phyloP scores from a whole-genome alignment of 2,888 invertebrate genomes.

The Pimpla rufipes region DNA sequence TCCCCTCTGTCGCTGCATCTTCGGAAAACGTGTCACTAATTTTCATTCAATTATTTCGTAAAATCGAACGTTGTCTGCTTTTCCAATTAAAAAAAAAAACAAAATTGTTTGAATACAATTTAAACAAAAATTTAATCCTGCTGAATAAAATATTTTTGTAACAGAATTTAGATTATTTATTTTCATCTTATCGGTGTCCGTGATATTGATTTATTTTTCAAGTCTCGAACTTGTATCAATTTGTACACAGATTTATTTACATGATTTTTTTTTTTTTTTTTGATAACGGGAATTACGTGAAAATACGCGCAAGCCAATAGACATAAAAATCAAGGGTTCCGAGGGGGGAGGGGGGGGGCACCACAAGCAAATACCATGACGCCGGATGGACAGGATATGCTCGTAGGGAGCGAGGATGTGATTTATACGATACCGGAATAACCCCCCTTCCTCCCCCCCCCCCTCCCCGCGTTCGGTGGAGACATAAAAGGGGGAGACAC shows the following conservation, averaged over 20 bases:
- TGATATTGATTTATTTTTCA: too few species aligned
- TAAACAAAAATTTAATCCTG: too few species aligned
- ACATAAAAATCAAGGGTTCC: not conserved
- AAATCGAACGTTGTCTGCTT: too few species aligned
- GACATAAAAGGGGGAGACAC: constrained; percentile 72
- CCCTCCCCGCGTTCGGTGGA: constrained; percentile 70
- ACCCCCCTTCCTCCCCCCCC: not conserved
- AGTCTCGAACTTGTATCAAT: not conserved
- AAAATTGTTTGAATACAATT: too few species aligned
- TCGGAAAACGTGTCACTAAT: too few species aligned
- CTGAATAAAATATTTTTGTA: too few species aligned
- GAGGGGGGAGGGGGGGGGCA: not conserved
- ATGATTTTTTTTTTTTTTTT: not conserved
- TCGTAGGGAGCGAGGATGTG: constrained; percentile 78
- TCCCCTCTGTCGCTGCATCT: constrained; percentile 21
- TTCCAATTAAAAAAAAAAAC: too few species aligned
- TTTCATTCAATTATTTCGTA: not conserved
- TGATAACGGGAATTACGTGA: not conserved
- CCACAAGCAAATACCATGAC: constrained; percentile 69
- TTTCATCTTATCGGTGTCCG: too few species aligned
- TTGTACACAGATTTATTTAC: not conserved
- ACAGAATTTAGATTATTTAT: too few species aligned
- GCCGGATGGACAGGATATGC: constrained; percentile 78
- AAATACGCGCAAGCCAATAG: not conserved
- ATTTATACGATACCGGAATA: constrained; percentile 82